Conservation (phyloP, 2,113 vertebrate species). For the Monopterus albus region DNA sequence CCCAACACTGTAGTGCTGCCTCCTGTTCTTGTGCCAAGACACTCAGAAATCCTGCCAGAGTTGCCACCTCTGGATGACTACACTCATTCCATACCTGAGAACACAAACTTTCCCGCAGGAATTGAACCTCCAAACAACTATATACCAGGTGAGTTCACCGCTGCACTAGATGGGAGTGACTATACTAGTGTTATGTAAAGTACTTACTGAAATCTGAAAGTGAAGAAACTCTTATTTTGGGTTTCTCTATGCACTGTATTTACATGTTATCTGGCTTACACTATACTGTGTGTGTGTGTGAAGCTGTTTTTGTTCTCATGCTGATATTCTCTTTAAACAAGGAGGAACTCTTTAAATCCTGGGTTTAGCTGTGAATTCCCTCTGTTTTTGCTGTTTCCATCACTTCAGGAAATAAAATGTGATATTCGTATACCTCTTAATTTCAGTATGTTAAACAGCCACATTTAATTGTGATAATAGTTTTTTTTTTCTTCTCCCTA, state of each 20-base stretch:
- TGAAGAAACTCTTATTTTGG: not conserved
- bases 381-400: not conserved
- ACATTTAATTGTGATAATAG: too few relatives aligned
- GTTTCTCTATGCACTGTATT: not conserved
- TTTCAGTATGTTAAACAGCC: too few relatives aligned
- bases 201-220: not conserved
- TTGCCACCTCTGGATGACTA: constrained; percentile 95
- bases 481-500: too few relatives aligned
- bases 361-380: not conserved
- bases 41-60: constrained; percentile 96
- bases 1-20: constrained; percentile 87
- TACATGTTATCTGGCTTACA: too few relatives aligned
- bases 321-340: not conserved
- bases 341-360: too few relatives aligned
- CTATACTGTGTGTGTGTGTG: too few relatives aligned
- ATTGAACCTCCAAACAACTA: constrained; percentile 99
- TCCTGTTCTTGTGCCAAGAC: constrained; percentile 95
- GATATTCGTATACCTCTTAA: not conserved
- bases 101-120: constrained; percentile 98
- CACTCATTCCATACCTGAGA: constrained; percentile 98
- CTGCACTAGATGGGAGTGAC: not conserved
- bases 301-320: too few relatives aligned
- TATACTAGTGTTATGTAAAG: not conserved
- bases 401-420: not conserved
- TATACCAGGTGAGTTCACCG: constrained; percentile 90